Base-by-base conservation (phyloP, 2,888 invertebrate genomes). In the Andrena praecox region DNA sequence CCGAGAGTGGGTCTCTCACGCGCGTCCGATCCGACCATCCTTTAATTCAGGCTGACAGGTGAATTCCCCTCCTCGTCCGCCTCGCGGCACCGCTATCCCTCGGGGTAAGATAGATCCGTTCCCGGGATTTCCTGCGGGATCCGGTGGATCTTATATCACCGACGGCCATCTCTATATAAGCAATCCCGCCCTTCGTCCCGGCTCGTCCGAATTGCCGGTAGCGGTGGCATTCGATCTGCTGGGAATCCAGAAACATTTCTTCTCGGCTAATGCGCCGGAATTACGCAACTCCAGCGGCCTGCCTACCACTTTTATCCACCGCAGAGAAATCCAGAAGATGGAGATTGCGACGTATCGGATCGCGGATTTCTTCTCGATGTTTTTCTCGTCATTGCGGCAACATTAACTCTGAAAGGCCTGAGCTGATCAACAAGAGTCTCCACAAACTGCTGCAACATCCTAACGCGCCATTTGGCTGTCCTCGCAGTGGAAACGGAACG, bases 31-130 rank as follows among this genome's bases (percentile, higher is more conserved):
- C 90, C 93, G 90, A 92, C 94, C 95, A 95, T 95, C 94, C 95
- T 95, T 95, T 95, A 95, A 95, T 95, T 95, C 95, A 93, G 93
- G 92, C 94, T 95, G 95, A 95, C 95, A 95, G 95, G 95, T 95
- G 94, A 91, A 91, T 89, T 84, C 87, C 87, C 70, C 71, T 78
- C 77, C 77, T 56, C 80, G 54, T 69, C 85, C 68, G 66, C 59
- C 80, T 73, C 78, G 63, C 77, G 80, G 72, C 90, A 81, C 76
- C 86, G 90, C 89, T 91, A 93, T 93, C 93, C 93, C 93, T 93
- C 92, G 93, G 93, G 94, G 92, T 93, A 93, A 94, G 93, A 94
- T 93, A 93, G 93, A 93, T 94, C 93, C 93, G 93, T 93, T 93
- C 92, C 90, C 90, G 92, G 94, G 93, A 94, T 94, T 94, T 94